Base-by-base conservation (phyloP, 2,888 invertebrate species). In the Nasonovia ribisnigri region DNA sequence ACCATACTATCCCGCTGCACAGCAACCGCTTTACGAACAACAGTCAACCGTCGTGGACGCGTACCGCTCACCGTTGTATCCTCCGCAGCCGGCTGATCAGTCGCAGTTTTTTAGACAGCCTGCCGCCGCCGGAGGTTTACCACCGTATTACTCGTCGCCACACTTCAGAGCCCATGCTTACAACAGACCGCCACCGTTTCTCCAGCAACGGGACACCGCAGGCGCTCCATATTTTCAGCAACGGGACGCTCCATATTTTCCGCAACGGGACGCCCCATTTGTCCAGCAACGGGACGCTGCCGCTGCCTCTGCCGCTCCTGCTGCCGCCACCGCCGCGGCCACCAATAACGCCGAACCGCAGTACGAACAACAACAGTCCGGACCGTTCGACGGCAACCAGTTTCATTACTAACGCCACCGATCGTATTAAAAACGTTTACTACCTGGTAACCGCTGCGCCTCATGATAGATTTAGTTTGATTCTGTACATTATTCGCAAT, bases 201-300 rank as follows among this genome's bases (percentile, higher is more conserved):
- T 36, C 77, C 60, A 60, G 29, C 60, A 60, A 60, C 60, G 13
- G 20, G 51, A 5, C 54, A 6, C 43, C 89, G 16, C 67, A 48
- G 29, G 13, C 84, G 46, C 84, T 60, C 57, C 90, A 60, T 60
- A 29, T 60, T 60, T 89, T 36, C 93, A 93, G 29, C 93, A 93
- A 90, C 93, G 93, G n/a, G 93, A 93, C 42, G 90, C 90, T 29
- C 5, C 93, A 24, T 90, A 29, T 60, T 60, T 89, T 36, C 93
- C 90, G 29, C 93, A 93, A 90, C 93, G 93, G n/a, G 93, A 93
- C 42, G 90, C 90, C 42, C 5, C 93, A 24, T 90, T 90, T 86
- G 86, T 51, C 43, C 93, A 93, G 48, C 93, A 93, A 90, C 90
- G 93, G 36, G 93, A 93, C 48, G 90, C 90, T 42, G 11, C 93